phyloP scores from a whole-genome alignment of 2,113 vertebrate species.

The Corythaeola cristata region DNA sequence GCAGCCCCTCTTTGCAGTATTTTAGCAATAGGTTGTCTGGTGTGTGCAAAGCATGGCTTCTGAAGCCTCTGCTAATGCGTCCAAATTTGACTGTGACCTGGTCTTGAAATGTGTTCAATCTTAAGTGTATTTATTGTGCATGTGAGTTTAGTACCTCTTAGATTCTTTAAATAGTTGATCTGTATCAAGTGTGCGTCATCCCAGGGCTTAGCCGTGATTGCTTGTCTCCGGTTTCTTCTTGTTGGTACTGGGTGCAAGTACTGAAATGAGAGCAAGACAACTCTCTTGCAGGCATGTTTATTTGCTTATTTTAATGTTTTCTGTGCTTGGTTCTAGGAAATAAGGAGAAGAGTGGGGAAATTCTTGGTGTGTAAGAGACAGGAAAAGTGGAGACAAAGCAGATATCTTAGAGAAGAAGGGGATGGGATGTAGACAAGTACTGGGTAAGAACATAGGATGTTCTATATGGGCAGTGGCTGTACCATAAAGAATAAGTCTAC shows the following conservation, averaged over 20 bases:
- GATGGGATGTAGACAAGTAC: neutral
- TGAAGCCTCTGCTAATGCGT: neutral
- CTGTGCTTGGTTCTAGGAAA: neutral
- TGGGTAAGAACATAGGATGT: neutral
- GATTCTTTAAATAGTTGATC: constrained; percentile 69
- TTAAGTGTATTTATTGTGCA: neutral
- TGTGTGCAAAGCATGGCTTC: neutral
- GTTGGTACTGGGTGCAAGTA: neutral
- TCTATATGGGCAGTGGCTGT: neutral
- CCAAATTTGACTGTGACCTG: neutral
- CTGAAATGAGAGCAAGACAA: neutral
- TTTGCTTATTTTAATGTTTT: neutral
- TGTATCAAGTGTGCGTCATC: constrained; percentile 54
- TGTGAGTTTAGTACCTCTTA: constrained; percentile 42
- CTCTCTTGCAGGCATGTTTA: neutral
- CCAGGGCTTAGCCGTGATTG: constrained; percentile 29
- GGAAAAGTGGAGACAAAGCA: neutral
- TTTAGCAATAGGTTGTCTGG: neutral
- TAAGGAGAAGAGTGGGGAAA: neutral
- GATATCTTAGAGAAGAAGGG: neutral
- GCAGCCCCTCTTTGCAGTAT: neutral
- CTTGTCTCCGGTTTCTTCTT: neutral
- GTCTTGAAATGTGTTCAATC: neutral
- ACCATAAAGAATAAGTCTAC: neutral
- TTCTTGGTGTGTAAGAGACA: neutral